Base-by-base conservation (phyloP, 1,140 invertebrate species). In the Drosophila lini region DNA sequence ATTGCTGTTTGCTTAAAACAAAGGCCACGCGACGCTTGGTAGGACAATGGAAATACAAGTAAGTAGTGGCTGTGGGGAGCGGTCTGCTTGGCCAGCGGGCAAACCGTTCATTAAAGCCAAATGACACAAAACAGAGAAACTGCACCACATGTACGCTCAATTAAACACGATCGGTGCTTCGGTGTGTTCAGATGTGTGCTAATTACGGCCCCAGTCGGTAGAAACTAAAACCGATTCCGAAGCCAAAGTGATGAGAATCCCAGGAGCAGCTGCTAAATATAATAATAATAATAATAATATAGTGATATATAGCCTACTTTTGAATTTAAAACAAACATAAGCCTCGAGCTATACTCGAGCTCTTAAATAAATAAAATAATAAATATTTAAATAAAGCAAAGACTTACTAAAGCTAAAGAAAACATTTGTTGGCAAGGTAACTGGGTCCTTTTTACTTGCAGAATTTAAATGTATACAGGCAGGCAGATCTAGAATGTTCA, bases 71-170 rank as follows among this genome's bases (percentile, higher is more conserved):
- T 52, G 3, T 32, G 32, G 31, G 50, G 36, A 55, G 48, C 50
- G 60, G 34, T 38, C 28, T 28, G 28, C 16, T 55, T 50, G 60
- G 60, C 74, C 73, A 75, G 71, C 67, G 73, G 82, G 73, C 56
- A 80, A 84, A 84, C 83, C 84, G 59, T 71, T 88, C 80, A 88
- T 88, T 88, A 83, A 70, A 81, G 80, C 63, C 80, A 89, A 89
- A 89, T 89, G 84, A 89, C 84, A 88, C 64, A 86, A 85, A 52
- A 65, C 64, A 65, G 31, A 67, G 31, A 67, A 67, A 68, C 61
- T 60, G 42, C 71, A 70, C 25, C 53, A 32, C 60, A 57, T 34
- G 34, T 80, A 82, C 74, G 89, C 67, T 91, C 89, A 91, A 91
- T 91, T 91, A 91, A 91, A 91, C 89, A 88, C 74, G 81, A 80